Evolutionary conservation across 2,113 vertebrate genomes (phyloP).

Genomic region (Sander vitreus): DNA sequence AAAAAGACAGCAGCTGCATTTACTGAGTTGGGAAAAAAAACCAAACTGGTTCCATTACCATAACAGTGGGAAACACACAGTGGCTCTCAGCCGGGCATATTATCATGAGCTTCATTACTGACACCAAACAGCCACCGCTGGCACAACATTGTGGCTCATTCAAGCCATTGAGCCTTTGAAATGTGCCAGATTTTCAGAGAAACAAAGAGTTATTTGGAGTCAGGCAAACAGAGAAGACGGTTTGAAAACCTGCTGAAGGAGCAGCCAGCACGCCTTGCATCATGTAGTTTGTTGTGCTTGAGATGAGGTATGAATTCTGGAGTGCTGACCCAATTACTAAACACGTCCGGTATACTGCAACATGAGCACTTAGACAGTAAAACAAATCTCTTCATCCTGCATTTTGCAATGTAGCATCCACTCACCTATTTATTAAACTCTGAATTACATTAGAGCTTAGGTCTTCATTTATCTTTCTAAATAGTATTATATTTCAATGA

Average conservation of each 20-base stretch:
- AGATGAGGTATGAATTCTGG: constrained; percentile 35
- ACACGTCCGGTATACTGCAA: constrained; percentile 15
- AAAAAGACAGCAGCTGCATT: constrained; percentile 47
- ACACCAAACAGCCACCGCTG: constrained; percentile 69
- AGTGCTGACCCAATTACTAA: constrained; percentile 41
- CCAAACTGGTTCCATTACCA: constrained; percentile 68
- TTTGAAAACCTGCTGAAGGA: constrained; percentile 49
- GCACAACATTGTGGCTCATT: constrained; percentile 78
- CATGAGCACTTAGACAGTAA: constrained; percentile 15
- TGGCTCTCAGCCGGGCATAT: constrained; percentile 66
- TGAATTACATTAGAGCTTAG: constrained; percentile 59
- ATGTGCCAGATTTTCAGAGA: constrained; percentile 69
- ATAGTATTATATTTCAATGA: constrained; percentile 62
- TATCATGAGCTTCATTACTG: constrained; percentile 77
- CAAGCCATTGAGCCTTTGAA: constrained; percentile 77
- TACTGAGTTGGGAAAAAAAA: constrained; percentile 39
- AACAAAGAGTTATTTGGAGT: constrained; percentile 67
- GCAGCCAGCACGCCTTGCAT: constrained; percentile 16
- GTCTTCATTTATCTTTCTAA: constrained; percentile 67
- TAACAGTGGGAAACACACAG: constrained; percentile 72
- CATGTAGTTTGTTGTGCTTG: constrained; percentile 12
- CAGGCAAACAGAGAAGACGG: constrained; percentile 36
- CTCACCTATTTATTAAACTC: constrained; percentile 53
- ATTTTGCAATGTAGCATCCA: constrained; percentile 26
- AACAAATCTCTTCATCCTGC: constrained; percentile 37